phyloP scores from a whole-genome alignment of 2,113 vertebrate genomes.

The Amphiprion ocellaris region DNA sequence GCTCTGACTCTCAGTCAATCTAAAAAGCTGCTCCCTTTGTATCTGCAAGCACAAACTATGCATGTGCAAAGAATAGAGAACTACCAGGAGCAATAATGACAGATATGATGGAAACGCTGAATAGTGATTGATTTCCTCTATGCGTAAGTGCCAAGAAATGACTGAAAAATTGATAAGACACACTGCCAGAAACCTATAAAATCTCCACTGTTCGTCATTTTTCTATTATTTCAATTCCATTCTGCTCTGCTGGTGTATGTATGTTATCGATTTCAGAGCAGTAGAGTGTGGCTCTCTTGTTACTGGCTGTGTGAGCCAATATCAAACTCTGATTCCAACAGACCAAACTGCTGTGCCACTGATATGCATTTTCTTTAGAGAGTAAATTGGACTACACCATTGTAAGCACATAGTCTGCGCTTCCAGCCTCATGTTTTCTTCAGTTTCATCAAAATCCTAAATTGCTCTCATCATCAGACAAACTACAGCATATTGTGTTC shows the following conservation, averaged over 20 bases:
- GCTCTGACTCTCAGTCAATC: not conserved
- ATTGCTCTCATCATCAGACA: constrained; percentile 5
- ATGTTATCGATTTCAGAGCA: constrained; percentile 41
- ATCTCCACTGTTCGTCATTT: constrained; percentile 8
- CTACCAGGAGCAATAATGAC: not conserved
- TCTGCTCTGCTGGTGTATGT: constrained; percentile 12
- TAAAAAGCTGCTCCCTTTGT: not conserved
- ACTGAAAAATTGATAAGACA: constrained; percentile 14
- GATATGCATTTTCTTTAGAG: constrained; percentile 2
- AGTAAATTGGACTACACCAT: not conserved
- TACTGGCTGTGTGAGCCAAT: constrained; percentile 35
- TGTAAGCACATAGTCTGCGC: not conserved
- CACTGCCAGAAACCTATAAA: constrained; percentile 7
- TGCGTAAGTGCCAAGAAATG: not conserved
- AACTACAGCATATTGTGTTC: not conserved
- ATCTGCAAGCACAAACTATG: no score
- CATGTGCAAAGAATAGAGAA: not conserved
- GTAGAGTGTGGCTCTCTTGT: constrained; percentile 10
- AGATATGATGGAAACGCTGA: not conserved
- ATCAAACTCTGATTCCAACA: constrained; percentile 19
- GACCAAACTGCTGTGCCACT: not conserved
- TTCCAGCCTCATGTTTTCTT: not conserved
- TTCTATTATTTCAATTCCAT: constrained; percentile 5
- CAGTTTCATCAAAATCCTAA: not conserved
- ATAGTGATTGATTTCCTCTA: not conserved